Percentiles rank a stretch among this genome's conserved stretches.
These are phyloP conservation scores for Hirudo medicinalis DNA, from an alignment of 1,140 invertebrate genomes.

Conservation along the genomic window DNA sequence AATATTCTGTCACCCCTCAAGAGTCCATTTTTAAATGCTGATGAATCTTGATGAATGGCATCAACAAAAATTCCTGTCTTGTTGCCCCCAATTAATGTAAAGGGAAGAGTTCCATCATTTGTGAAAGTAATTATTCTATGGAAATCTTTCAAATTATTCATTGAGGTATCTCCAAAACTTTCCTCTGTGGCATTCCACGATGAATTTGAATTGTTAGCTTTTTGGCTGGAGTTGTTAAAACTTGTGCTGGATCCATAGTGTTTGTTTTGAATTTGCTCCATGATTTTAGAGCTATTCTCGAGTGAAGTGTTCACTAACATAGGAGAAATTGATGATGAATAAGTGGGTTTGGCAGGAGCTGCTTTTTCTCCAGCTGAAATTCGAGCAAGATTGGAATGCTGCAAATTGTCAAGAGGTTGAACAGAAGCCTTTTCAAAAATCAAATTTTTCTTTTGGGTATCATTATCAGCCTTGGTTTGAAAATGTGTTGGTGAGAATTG, in stretches of 20 bases:
- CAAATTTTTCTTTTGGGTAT: background rate
- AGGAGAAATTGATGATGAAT: conserved; percentile 13
- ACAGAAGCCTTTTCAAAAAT: conserved; percentile 11
- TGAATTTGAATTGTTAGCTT: background rate
- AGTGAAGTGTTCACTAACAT: background rate
- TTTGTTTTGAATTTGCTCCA: background rate
- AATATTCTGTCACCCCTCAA: conserved; percentile 20
- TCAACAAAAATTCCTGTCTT: conserved; percentile 20
- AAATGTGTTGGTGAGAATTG: background rate
- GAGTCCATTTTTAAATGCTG: conserved; percentile 16
- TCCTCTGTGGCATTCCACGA: background rate
- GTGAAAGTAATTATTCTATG: conserved; percentile 16
- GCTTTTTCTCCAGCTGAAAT: conserved; percentile 10
- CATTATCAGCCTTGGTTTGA: background rate
- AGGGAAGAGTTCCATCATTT: conserved; percentile 16
- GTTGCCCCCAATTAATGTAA: conserved; percentile 22
- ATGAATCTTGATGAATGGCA: conserved; percentile 10
- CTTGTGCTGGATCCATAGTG: too few relatives aligned
- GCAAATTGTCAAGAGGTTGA: background rate
- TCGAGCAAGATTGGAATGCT: conserved; percentile 8
- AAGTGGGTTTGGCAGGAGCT: background rate
- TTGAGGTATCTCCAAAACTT: background rate
- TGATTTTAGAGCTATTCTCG: background rate
- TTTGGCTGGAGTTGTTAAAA: background rate
- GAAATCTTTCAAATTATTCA: background rate